Percentiles rank a stretch among this genome's conserved stretches.
Conservation (phyloP, 2,888 invertebrate genomes). For the Ephialtes manifestator region DNA sequence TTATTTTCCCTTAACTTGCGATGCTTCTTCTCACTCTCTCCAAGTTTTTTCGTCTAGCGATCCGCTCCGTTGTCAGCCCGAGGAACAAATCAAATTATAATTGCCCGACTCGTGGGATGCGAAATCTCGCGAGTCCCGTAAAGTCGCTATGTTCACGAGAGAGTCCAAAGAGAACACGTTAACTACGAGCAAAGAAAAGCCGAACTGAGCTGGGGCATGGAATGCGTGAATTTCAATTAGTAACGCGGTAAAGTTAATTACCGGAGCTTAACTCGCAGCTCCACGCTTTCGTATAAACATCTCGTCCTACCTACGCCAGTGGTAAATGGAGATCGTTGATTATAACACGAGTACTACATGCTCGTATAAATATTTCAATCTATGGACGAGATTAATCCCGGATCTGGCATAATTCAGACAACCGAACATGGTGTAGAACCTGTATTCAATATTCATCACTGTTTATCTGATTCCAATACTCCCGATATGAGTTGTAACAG, state of each 20-base stretch:
- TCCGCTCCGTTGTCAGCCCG: background rate
- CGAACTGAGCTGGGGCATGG: conserved; percentile 45
- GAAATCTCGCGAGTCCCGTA: conserved; percentile 11
- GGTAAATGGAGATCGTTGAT: conserved; percentile 56
- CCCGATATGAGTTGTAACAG: background rate
- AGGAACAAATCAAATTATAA: conserved; percentile 38
- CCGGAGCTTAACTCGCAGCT: conserved; percentile 55
- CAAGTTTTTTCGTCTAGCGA: background rate
- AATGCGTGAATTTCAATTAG: conserved; percentile 69
- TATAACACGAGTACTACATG: conserved; percentile 5
- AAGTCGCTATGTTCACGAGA: background rate
- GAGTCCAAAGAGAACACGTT: conserved; percentile 31
- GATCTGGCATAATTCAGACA: conserved; percentile 1
- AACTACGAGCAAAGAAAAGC: conserved; percentile 51
- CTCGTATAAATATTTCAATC: conserved; percentile 34
- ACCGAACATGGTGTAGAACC: background rate
- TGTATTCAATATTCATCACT: background rate
- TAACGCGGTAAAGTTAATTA: conserved; percentile 67
- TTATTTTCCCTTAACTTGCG: background rate
- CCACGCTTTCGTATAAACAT: conserved; percentile 59
- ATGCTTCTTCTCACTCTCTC: background rate
- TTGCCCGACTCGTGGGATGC: background rate
- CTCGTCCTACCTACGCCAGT: conserved; percentile 29
- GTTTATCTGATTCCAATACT: background rate
- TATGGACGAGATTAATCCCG: background rate